Evolutionary conservation across 2,888 invertebrate species (phyloP), one percentile per base, ranked within the genome.

Genomic region (Drosophila infuscata): DNA sequence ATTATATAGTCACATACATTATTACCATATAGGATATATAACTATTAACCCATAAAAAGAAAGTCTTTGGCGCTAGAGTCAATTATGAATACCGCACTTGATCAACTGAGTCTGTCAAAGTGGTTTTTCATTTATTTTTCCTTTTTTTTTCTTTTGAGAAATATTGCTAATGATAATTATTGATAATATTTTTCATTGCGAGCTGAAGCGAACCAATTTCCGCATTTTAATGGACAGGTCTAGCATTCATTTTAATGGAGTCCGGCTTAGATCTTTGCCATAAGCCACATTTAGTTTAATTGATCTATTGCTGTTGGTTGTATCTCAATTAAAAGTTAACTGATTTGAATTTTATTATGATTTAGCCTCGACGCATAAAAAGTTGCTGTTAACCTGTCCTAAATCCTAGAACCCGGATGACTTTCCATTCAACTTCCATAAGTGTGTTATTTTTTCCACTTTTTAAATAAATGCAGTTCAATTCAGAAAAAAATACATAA

Each of bases 271-370:
- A 11, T 12, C 43, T 46, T 25, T 46, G 15, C 15, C 2, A 15
- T 15, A 25, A 25, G 25, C 32, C 30, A 30, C 36, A 41, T n/a
- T 35, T 62, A 33, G 11, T 30, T n/a, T n/a, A 43, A 35, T 20
- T 20, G n/a, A 46, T 68, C 67, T 54, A 46, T 46, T 74, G 59
- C 56, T 25, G 49, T 75, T 67, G 64, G 59, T 58, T 48, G 67
- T 79, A 65, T 76, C 76, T 76, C 72, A 72, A 79, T 79, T 75
- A 75, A 60, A 64, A 67, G 54, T 67, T 35, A 61, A 33, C 20
- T 58, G 30, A 25, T 52, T 69, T 57, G 43, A 5, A 32, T 65
- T 25, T 51, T 2, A 46, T 25, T 46, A 25, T 25, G 12, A 46
- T 20, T 1, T 4, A 25, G 12, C 46, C 12, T 7, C 20, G n/a